A percentile compares a stretch with the other conserved stretches of the same genome.
Conservation (phyloP, 1,140 invertebrate genomes). For the Plutomurus gul region DNA sequence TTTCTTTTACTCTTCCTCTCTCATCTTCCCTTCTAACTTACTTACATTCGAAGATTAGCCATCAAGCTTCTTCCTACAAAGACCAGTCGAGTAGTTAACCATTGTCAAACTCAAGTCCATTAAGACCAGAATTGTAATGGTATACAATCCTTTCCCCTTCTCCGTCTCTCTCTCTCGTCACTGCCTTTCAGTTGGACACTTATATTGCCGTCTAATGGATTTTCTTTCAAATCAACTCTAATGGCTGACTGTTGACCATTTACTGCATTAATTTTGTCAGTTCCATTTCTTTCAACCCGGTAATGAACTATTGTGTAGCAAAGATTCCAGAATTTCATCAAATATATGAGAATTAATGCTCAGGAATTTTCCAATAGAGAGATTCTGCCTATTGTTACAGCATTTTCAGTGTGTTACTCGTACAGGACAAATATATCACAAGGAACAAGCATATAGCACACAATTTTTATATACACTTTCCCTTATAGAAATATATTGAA, state of each 20-base stretch:
- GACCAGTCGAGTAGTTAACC: neutral
- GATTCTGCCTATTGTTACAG: too few species aligned
- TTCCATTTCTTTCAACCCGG: too few species aligned
- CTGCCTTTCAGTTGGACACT: neutral
- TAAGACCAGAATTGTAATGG: neutral
- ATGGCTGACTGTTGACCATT: neutral
- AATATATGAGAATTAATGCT: too few species aligned
- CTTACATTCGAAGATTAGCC: slow-evolving; percentile 12
- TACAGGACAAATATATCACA: neutral
- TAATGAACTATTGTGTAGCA: too few species aligned
- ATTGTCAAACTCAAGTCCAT: neutral
- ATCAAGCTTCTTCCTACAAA: neutral
- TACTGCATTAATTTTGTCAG: neutral
- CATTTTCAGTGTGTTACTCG: too few species aligned
- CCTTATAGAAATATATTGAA: too few species aligned
- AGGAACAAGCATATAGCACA: too few species aligned
- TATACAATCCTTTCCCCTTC: neutral
- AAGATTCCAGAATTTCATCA: too few species aligned
- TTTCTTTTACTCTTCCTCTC: neutral
- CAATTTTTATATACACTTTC: too few species aligned
- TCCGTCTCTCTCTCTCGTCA: neutral
- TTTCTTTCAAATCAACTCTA: neutral
- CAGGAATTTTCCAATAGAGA: too few species aligned
- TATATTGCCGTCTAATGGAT: neutral
- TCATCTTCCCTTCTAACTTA: neutral